These are phyloP conservation scores for Pseudotriccus pelzelni DNA, from an alignment of 2,797 vertebrate genomes.

Conservation along the genomic window DNA sequence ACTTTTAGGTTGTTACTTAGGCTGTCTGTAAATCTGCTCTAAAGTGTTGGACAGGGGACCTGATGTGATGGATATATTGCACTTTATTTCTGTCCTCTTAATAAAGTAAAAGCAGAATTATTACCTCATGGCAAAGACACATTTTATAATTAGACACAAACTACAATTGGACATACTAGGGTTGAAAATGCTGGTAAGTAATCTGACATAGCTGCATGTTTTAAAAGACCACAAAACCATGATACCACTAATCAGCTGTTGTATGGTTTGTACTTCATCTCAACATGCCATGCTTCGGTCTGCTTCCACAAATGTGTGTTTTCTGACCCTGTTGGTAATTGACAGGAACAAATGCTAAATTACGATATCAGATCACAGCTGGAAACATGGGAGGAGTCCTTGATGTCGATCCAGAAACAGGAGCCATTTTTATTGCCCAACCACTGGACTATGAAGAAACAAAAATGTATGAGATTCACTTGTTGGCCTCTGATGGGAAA, in stretches of 20 bases:
- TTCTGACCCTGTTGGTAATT: conserved; percentile 6
- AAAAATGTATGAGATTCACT: conserved; percentile 85
- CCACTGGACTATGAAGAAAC: conserved; percentile 88
- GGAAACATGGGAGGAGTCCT: conserved; percentile 87
- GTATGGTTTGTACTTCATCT: neutral
- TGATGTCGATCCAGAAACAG: conserved; percentile 87
- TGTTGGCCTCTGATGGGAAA: conserved; percentile 90
- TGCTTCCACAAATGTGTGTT: neutral
- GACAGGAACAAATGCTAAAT: conserved; percentile 87
- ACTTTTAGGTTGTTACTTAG: neutral
- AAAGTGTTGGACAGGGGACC: neutral
- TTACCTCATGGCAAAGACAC: neutral
- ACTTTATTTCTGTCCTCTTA: neutral
- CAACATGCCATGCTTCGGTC: neutral
- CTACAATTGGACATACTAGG: neutral
- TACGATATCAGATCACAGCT: conserved; percentile 90
- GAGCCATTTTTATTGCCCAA: conserved; percentile 86
- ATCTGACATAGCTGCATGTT: neutral
- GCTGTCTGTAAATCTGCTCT: neutral
- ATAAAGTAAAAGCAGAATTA: neutral
- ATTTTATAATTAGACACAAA: neutral
- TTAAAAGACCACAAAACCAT: neutral
- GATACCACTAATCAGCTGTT: neutral
- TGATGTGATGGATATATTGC: neutral
- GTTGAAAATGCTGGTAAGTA: neutral